A percentile compares a stretch with the other conserved stretches of the same genome.
phyloP scores from a whole-genome alignment of 2,113 vertebrate genomes.

The Pseudonaja textilis region DNA sequence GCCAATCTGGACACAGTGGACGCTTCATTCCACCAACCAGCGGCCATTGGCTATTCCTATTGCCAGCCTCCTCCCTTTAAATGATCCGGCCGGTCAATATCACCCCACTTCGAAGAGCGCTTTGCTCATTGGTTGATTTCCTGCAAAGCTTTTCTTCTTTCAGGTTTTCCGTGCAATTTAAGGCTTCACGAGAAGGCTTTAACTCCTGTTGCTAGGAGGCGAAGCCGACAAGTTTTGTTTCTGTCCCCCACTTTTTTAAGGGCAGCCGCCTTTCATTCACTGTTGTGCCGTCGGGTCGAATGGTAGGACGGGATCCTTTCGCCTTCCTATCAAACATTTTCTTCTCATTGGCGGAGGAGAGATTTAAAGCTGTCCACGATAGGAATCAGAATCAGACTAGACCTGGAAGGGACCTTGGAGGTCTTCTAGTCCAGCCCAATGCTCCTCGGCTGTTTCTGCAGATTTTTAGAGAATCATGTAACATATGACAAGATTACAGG shows the following conservation, averaged over 20 bases:
- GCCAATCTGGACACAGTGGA: conserved; percentile 4
- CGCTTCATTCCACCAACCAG: neutral
- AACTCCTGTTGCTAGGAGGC: neutral
- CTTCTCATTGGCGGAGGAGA: neutral
- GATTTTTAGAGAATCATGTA: neutral
- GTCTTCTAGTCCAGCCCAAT: neutral
- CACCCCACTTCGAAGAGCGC: conserved; percentile 20
- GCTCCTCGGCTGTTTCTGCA: neutral
- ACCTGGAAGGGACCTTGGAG: too few relatives aligned
- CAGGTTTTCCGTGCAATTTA: neutral
- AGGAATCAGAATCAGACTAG: neutral
- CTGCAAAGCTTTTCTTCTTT: neutral
- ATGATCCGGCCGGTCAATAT: neutral
- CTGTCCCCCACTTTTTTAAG: neutral
- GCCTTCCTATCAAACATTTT: neutral
- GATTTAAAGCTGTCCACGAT: neutral
- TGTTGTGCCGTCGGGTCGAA: neutral
- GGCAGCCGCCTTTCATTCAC: neutral
- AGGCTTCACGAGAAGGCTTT: neutral
- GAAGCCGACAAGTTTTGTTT: neutral
- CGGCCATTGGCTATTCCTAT: neutral
- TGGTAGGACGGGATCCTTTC: neutral
- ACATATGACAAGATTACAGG: neutral
- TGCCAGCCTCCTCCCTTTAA: neutral
- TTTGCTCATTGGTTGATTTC: conserved; percentile 12